phyloP scores from a whole-genome alignment of 2,797 vertebrate genomes.

The Myiothlypis coronata region DNA sequence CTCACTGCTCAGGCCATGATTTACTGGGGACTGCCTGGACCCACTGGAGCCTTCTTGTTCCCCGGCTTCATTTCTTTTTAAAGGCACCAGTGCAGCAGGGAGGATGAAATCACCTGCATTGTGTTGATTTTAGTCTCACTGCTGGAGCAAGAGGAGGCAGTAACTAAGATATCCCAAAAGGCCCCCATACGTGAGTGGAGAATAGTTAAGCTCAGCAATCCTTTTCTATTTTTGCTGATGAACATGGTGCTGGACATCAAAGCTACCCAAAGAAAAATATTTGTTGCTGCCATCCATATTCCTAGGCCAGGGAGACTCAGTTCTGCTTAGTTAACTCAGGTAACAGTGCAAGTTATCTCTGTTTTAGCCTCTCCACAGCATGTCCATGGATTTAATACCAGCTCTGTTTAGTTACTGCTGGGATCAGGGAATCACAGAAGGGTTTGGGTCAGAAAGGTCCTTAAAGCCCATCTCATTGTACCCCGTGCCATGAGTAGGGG shows the following conservation, averaged over 20 bases:
- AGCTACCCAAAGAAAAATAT: background rate
- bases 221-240: background rate
- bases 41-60: background rate
- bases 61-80: background rate
- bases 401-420: background rate
- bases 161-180: background rate
- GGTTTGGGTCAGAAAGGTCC: background rate
- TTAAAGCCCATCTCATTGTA: background rate
- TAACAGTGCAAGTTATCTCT: background rate
- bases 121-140: accelerated
- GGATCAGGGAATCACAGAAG: background rate
- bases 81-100: background rate
- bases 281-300: accelerated
- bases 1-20: background rate
- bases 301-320: background rate
- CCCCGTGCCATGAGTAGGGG: background rate
- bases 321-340: background rate
- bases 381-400: background rate
- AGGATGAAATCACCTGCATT: background rate
- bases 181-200: accelerated
- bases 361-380: background rate
- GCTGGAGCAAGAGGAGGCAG: background rate
- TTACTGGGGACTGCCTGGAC: background rate
- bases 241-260: background rate
- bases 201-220: background rate